Base-by-base conservation (phyloP, 1,140 invertebrate genomes). In the Mylabris phalerata region DNA sequence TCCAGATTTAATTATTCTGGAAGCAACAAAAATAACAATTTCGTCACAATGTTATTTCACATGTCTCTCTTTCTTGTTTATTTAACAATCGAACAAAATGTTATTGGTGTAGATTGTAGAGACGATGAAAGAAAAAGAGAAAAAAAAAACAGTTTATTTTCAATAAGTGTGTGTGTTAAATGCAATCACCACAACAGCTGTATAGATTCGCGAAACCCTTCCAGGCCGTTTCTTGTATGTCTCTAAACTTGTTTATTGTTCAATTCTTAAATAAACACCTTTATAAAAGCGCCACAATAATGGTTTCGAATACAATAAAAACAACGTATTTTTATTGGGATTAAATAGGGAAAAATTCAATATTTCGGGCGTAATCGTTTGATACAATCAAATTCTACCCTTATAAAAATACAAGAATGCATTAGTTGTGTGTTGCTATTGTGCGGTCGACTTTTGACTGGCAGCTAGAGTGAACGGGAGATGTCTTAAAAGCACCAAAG, bases 381-480 rank as follows among this genome's bases (percentile, higher is more conserved):
- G 32, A 32, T 32, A 32, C 4, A 4, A 32, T 32, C 32, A 32
- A 32, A 32, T 32, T 5, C 4, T 32, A 32, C 32, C 32, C 32
- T 4, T 32, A 32, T 32, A 32, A 32, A 4, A 5, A 32, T 7
- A 32, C 32, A 32, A 32, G 32, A 60, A 48, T 48, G 58, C 58
- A 60, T 60, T 55, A 60, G 54, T 51, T 54, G 47, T 54, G 47
- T 48, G 58, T 60, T 54, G 51, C 58, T 48, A 54, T 60, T 60
- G 58, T 60, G 50, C 40, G 59, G 54, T 42, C 43, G 49, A 52
- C 50, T 61, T 61, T 61, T 61, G 59, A 61, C 43, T 48, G 59
- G 51, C 59, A 57, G 55, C 26, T 54, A 48, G 55, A 42, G 27
- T 13, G 32, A 32, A 5, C 32, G 32, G 32, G 7, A 2, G 32